Conservation (phyloP, 2,797 vertebrate species). For the Antrozous pallidus region DNA sequence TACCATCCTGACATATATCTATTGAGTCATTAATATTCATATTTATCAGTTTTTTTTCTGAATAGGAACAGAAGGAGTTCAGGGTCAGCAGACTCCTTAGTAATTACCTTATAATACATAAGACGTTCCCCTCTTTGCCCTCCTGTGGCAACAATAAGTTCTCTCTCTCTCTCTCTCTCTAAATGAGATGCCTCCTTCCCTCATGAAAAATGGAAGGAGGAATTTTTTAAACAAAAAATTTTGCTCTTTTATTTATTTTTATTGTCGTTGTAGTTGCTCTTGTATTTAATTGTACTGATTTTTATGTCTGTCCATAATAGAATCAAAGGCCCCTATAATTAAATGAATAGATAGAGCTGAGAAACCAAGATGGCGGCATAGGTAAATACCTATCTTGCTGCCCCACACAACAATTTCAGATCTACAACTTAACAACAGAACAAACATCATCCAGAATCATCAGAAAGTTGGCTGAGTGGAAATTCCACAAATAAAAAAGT, state of each 20-base stretch:
- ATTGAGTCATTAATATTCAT: not conserved
- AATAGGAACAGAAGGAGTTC: not conserved
- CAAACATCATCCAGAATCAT: too few species aligned
- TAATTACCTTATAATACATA: not conserved
- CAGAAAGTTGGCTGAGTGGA: too few species aligned
- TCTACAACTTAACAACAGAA: too few species aligned
- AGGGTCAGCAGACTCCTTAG: not conserved
- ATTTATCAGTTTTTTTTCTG: not conserved
- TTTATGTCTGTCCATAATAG: not conserved
- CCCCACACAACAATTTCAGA: too few species aligned
- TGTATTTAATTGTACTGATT: not conserved
- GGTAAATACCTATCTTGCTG: too few species aligned
- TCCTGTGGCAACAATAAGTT: fast-evolving
- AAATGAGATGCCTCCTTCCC: too few species aligned
- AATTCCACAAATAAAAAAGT: too few species aligned
- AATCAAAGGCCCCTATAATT: not conserved
- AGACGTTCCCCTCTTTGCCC: not conserved
- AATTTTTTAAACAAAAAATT: not conserved
- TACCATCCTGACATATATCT: not conserved
- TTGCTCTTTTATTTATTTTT: not conserved
- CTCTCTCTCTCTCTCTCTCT: not conserved
- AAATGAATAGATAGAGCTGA: too few species aligned
- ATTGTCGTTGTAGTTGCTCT: not conserved
- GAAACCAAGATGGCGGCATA: too few species aligned
- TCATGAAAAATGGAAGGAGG: not conserved